phyloP scores from a whole-genome alignment of 2,797 vertebrate species.

The Echiichthys vipera region DNA sequence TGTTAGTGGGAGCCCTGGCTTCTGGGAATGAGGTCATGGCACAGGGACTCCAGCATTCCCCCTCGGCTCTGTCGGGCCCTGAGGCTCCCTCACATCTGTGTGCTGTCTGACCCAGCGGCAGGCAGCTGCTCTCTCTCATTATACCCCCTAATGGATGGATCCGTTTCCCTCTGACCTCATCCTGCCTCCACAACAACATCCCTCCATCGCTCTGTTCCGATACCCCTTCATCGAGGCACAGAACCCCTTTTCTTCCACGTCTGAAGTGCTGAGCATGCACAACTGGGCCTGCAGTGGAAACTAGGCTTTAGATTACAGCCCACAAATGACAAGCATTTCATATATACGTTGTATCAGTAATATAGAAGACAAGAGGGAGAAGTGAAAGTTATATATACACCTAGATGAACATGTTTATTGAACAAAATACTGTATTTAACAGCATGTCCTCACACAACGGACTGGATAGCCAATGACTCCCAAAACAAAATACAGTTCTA shows the following conservation, averaged over 20 bases:
- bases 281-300: slow-evolving; percentile 14
- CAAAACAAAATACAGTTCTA: too few species aligned
- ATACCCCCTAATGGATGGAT: slow-evolving; percentile 82
- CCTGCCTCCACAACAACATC: slow-evolving; percentile 72
- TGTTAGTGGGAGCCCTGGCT: slow-evolving; percentile 41
- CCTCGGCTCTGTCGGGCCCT: slow-evolving; percentile 36
- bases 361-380: neutral
- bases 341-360: neutral
- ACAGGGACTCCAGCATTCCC: slow-evolving; percentile 38
- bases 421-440: too few species aligned
- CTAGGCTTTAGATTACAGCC: slow-evolving; percentile 7
- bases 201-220: slow-evolving; percentile 50
- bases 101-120: slow-evolving; percentile 72
- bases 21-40: slow-evolving; percentile 70
- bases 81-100: slow-evolving; percentile 77
- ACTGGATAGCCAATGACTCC: too few species aligned
- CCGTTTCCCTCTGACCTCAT: slow-evolving; percentile 86
- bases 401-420: too few species aligned
- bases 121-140: slow-evolving; percentile 85
- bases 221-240: slow-evolving; percentile 39
- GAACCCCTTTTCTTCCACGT: slow-evolving; percentile 8
- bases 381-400: too few species aligned
- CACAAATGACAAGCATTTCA: neutral
- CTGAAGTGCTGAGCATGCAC: slow-evolving; percentile 30
- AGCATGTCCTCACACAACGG: too few species aligned